Percentiles rank a stretch among this genome's conserved stretches.
Evolutionary conservation across 2,797 vertebrate species (phyloP).

Genomic region (Hapalemur alaotrensis): DNA sequence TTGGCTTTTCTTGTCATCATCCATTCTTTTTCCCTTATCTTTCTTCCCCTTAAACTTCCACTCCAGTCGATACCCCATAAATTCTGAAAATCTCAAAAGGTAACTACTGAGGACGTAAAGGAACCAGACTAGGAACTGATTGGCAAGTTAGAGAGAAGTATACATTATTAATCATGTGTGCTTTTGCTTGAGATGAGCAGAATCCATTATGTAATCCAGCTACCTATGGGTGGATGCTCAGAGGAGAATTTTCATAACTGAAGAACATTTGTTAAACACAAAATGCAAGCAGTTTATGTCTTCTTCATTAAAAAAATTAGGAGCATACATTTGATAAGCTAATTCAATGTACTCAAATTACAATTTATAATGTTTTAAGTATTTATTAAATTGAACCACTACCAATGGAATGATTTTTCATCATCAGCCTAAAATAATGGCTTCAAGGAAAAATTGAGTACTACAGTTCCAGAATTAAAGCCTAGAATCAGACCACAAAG

Average conservation of each 20-base stretch:
- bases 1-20: background rate
- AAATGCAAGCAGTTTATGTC: background rate
- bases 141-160: background rate
- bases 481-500: background rate
- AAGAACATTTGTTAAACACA: background rate
- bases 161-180: fast-evolving
- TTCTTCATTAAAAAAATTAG: background rate
- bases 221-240: background rate
- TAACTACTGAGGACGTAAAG: background rate
- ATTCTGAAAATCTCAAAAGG: background rate
- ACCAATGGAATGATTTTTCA: background rate
- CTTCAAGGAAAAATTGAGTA: background rate
- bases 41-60: background rate
- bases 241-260: background rate
- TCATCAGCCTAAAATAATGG: background rate
- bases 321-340: background rate
- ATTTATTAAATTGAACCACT: background rate
- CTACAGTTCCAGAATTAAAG: background rate
- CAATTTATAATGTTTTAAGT: background rate
- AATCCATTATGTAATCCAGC: background rate
- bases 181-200: background rate
- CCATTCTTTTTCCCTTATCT: background rate
- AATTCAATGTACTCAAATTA: background rate
- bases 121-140: background rate
- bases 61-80: background rate